Conservation (phyloP, 1,140 invertebrate genomes). For the Lasioglossum albipes region DNA sequence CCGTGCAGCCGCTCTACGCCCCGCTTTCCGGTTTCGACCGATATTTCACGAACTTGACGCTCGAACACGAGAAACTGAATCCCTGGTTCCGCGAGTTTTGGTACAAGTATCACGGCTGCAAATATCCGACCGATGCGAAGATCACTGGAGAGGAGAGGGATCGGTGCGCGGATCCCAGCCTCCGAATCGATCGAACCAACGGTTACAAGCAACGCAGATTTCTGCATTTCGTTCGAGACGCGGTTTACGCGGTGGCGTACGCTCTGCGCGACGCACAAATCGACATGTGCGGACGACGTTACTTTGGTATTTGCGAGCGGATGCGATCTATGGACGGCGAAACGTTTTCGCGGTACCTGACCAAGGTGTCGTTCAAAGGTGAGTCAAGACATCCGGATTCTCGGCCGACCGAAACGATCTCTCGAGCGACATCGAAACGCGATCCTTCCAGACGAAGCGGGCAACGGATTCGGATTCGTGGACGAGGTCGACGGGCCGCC, state of each 20-base stretch:
- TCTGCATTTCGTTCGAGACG: conserved; percentile 82
- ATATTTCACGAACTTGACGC: conserved; percentile 78
- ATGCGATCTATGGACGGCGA: conserved; percentile 78
- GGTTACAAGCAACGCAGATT: conserved; percentile 78
- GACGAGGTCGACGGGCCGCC: conserved; percentile 79
- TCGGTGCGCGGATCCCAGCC: background rate
- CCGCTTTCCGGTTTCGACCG: conserved; percentile 80
- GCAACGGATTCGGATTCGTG: conserved; percentile 77
- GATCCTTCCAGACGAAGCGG: conserved; percentile 76
- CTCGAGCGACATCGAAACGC: background rate
- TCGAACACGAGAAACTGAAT: conserved; percentile 73
- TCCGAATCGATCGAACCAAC: conserved; percentile 51
- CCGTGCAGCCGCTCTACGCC: conserved; percentile 80
- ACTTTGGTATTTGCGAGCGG: conserved; percentile 75
- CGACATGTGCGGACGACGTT: conserved; percentile 71
- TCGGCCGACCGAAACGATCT: background rate
- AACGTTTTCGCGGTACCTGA: conserved; percentile 75
- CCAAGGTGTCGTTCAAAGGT: conserved; percentile 82
- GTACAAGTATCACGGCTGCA: conserved; percentile 82
- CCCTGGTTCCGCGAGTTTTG: conserved; percentile 86
- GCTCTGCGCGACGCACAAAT: conserved; percentile 79
- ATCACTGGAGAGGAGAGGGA: background rate
- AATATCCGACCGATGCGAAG: background rate
- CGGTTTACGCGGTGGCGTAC: conserved; percentile 81
- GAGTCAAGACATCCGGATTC: background rate